Evolutionary conservation across 1,140 invertebrate species (phyloP), one percentile per base, ranked within the genome.

Genomic region (Drosophila athabasca): DNA sequence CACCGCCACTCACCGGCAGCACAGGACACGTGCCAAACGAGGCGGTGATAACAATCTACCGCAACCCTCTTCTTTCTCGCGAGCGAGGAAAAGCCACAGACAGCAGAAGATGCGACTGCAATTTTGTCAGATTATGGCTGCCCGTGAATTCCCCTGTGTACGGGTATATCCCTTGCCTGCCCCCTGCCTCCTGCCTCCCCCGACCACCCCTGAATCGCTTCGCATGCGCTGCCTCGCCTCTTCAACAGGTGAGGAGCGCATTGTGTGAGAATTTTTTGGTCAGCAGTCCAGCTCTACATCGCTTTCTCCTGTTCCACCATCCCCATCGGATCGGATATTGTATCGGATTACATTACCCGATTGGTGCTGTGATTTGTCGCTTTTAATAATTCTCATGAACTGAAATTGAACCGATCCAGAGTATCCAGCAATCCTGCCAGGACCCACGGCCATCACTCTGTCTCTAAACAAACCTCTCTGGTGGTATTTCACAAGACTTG

Each of bases 381-480:
- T 90, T 70, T 81, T 60, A 69, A 68, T 69, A 73, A 79, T 90
- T 90, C 85, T 90, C 85, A 90, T 89, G 78, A 89, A 68, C 49
- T 67, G 61, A 74, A 72, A 84, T 78, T 67, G 69, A 88, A 67
- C 60, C 55, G 43, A 22, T 50, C 26, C 11, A 39, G 3, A 39
- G 35, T 13, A 29, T 4, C 31, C 9, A 35, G 31, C 9, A 31
- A 0, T 39, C 11, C 35, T 39, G 35, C 11, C 11, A 39, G 35
- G 9, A 35, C 3, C 3, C 9, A 35, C 31, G 31, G 9, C 35
- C 13, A 39, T 39, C 4, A 39, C 31, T 29, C 0, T 29, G 7
- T 29, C 29, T 29, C 6, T 29, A 29, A 29, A 29, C 29, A 26
- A 26, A 26, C 24, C 24, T 26, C 24, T 26, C 24, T 26, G 5